Conservation (phyloP, 2,888 invertebrate species). For the Apamea sordens region DNA sequence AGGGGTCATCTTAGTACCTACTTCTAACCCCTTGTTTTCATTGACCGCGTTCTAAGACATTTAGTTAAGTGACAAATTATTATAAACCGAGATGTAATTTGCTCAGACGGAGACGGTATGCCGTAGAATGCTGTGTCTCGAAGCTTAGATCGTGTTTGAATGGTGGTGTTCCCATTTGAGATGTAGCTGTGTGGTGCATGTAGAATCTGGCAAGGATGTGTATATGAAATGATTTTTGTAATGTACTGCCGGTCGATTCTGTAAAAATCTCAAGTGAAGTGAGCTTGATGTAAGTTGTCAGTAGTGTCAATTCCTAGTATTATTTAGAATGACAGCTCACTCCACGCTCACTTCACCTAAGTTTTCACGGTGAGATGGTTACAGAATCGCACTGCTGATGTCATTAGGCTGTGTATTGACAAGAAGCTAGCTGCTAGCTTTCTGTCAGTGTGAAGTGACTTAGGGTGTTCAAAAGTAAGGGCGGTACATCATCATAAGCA, state of each 20-base stretch:
- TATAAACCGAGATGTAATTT: conserved; percentile 47
- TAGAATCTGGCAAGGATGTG: background rate
- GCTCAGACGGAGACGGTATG: conserved; percentile 29
- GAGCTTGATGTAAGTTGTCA: too few relatives aligned
- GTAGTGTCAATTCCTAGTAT: too few relatives aligned
- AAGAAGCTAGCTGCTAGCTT: background rate
- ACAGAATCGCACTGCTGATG: too few relatives aligned
- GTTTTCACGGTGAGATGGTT: too few relatives aligned
- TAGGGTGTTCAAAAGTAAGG: background rate
- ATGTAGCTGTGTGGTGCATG: background rate
- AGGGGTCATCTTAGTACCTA: conserved; percentile 44
- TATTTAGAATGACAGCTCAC: too few relatives aligned
- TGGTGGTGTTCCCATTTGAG: conserved; percentile 20
- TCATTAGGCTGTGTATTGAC: background rate
- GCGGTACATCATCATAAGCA: background rate
- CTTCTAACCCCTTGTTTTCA: conserved; percentile 61
- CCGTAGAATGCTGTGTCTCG: conserved; percentile 27
- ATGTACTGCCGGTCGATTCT: too few relatives aligned
- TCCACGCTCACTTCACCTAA: too few relatives aligned
- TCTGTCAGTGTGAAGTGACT: background rate
- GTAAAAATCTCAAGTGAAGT: too few relatives aligned
- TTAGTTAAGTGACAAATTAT: conserved; percentile 64
- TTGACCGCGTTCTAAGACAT: conserved; percentile 65
- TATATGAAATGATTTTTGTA: background rate
- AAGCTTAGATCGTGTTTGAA: conserved; percentile 6